Conservation (phyloP, 1,140 invertebrate species). For the Drosophila lacteicornis region DNA sequence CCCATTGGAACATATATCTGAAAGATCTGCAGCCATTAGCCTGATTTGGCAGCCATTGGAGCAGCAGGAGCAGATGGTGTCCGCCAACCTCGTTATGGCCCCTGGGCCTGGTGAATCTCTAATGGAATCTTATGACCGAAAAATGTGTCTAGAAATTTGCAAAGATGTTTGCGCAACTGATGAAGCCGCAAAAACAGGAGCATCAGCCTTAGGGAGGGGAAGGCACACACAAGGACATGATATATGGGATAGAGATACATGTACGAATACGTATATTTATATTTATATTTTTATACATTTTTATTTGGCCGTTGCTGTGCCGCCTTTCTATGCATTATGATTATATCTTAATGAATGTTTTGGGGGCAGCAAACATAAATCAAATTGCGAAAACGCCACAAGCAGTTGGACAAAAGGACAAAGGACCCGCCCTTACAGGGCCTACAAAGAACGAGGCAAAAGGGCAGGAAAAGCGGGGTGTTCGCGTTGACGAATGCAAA, state of each 20-base stretch:
- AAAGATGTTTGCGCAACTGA: conserved; percentile 47
- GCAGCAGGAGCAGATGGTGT: conserved; percentile 18
- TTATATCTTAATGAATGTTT: conserved; percentile 82
- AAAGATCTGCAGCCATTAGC: conserved; percentile 27
- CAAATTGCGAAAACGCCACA: conserved; percentile 79
- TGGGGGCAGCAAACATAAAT: conserved; percentile 75
- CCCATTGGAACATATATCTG: not conserved
- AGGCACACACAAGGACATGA: conserved; percentile 20
- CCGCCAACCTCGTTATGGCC: conserved; percentile 35
- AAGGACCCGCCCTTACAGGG: conserved; percentile 18
- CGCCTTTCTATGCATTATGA: conserved; percentile 69
- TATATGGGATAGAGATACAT: conserved; percentile 20
- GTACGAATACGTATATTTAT: not conserved
- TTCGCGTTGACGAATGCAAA: conserved; percentile 69
- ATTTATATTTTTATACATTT: not conserved
- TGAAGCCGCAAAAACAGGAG: conserved; percentile 39
- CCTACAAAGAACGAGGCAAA: conserved; percentile 38
- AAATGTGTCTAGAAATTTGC: conserved; percentile 43
- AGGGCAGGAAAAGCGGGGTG: not conserved
- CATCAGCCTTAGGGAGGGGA: not conserved
- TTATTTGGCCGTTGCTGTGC: conserved; percentile 22
- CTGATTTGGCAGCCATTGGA: conserved; percentile 18
- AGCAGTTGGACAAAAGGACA: conserved; percentile 69
- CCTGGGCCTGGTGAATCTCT: conserved; percentile 34
- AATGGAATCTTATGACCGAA: conserved; percentile 45